Percentiles rank a stretch among this genome's conserved stretches.
Evolutionary conservation across 2,797 vertebrate species (phyloP).

Genomic region (Ctenosaura bakeri): DNA sequence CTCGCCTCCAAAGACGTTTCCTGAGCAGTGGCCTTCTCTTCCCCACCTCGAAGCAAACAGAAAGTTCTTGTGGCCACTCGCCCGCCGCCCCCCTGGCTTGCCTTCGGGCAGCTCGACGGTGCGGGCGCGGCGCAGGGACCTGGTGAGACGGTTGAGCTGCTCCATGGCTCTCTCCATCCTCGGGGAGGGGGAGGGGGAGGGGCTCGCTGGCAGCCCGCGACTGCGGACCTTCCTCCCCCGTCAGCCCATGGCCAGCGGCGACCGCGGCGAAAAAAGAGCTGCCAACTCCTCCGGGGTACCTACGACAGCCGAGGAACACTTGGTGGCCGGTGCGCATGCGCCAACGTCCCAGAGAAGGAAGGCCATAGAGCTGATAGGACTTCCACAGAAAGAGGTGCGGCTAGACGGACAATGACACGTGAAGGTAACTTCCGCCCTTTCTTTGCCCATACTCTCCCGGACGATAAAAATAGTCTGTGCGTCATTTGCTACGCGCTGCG

Average conservation of each 20-base stretch:
- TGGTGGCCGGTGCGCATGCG: not conserved
- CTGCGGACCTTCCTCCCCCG: not conserved
- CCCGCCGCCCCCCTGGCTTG: conserved; percentile 59
- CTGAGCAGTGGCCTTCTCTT: too few relatives aligned
- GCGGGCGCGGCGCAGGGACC: conserved; percentile 94
- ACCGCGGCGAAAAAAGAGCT: too few relatives aligned
- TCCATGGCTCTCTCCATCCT: conserved; percentile 99
- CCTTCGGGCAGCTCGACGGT: conserved; percentile 98
- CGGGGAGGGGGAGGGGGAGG: conserved; percentile 50
- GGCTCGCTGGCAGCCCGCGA: not conserved
- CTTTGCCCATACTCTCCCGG: not conserved
- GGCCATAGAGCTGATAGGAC: conserved; percentile 3
- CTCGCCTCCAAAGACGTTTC: too few relatives aligned
- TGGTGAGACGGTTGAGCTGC: conserved; percentile 94
- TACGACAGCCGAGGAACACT: not conserved
- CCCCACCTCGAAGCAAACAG: too few relatives aligned
- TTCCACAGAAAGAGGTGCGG: conserved; percentile 45
- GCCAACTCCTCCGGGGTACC: not conserved
- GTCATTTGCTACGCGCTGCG: too few relatives aligned
- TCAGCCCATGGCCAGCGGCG: conserved; percentile 41
- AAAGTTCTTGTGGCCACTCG: too few relatives aligned
- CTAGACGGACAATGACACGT: not conserved
- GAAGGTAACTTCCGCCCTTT: not conserved
- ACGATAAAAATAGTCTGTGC: too few relatives aligned
- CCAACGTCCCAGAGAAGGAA: not conserved